Evolutionary conservation across 2,888 invertebrate genomes (phyloP).

Genomic region (Dexiosoma caninum): DNA sequence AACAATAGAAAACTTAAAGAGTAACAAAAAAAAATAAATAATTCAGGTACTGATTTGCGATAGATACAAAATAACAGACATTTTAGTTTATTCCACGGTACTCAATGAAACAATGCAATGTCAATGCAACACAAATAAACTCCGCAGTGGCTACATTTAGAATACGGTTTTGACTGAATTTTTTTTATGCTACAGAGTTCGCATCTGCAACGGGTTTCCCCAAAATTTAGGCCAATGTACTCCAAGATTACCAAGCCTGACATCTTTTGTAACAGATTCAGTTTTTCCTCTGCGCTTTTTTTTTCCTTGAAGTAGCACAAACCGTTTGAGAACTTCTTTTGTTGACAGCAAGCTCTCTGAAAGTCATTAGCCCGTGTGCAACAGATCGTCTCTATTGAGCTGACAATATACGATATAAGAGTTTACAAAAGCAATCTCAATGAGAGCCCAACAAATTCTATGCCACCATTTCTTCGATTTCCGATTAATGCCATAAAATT

Average conservation of each 20-base stretch:
- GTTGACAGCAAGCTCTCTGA: too few relatives aligned
- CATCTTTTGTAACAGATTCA: background rate
- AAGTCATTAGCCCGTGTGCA: too few relatives aligned
- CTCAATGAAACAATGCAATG: background rate
- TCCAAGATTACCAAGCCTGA: background rate
- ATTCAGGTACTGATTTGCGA: too few relatives aligned
- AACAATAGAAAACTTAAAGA: too few relatives aligned
- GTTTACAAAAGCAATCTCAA: background rate
- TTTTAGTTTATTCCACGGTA: background rate
- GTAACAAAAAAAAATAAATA: too few relatives aligned
- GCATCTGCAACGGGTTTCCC: background rate
- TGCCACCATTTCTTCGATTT: background rate
- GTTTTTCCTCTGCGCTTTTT: too few relatives aligned
- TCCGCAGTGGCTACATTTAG: background rate
- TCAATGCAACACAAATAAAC: conserved; percentile 1
- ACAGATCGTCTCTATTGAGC: too few relatives aligned
- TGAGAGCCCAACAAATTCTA: background rate
- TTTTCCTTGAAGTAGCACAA: too few relatives aligned
- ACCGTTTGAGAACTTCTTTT: too few relatives aligned
- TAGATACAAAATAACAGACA: too few relatives aligned
- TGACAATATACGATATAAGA: too few relatives aligned
- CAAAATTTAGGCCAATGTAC: background rate
- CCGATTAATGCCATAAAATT: background rate
- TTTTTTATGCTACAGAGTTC: background rate
- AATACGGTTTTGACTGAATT: background rate